Conservation (phyloP, 2,113 vertebrate genomes). For the Nothobranchius kuhntae region DNA sequence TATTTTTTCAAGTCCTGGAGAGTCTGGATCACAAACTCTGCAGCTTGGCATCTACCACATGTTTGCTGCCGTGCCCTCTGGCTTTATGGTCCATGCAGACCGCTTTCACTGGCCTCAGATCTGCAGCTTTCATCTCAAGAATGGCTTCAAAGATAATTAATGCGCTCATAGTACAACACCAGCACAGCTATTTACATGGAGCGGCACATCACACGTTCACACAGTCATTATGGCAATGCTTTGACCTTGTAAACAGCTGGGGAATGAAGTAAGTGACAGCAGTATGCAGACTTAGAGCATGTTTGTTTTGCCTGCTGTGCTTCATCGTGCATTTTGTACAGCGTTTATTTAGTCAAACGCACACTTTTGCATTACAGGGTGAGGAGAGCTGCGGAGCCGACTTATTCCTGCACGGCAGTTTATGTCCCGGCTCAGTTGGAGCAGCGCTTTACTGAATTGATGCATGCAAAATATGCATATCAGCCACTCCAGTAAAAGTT, state of each 20-base stretch:
- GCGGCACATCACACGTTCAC: constrained; percentile 17
- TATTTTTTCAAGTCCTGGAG: constrained; percentile 40
- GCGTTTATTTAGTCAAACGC: constrained; percentile 38
- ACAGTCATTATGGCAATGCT: constrained; percentile 38
- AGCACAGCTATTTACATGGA: constrained; percentile 26
- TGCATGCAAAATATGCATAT: constrained; percentile 76
- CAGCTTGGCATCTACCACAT: constrained; percentile 64
- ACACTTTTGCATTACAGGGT: constrained; percentile 23
- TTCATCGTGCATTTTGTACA: constrained; percentile 16
- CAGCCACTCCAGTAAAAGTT: constrained; percentile 80
- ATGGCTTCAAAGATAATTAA: constrained; percentile 65
- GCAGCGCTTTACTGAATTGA: constrained; percentile 57
- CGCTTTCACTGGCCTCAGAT: constrained; percentile 56
- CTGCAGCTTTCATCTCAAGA: constrained; percentile 58
- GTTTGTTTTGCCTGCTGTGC: constrained; percentile 43
- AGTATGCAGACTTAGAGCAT: constrained; percentile 27
- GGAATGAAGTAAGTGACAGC: constrained; percentile 40
- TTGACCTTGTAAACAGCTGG: constrained; percentile 71
- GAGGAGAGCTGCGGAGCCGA: constrained; percentile 29
- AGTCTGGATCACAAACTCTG: constrained; percentile 47
- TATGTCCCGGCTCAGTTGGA: constrained; percentile 41
- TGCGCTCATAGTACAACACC: constrained; percentile 28
- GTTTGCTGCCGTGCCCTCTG: constrained; percentile 61
- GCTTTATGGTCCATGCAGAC: constrained; percentile 56
- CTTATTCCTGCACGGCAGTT: constrained; percentile 41